A percentile compares a stretch with the other conserved stretches of the same genome.
phyloP scores from a whole-genome alignment of 1,140 invertebrate genomes.

The Plectrocnemia conspersa region DNA sequence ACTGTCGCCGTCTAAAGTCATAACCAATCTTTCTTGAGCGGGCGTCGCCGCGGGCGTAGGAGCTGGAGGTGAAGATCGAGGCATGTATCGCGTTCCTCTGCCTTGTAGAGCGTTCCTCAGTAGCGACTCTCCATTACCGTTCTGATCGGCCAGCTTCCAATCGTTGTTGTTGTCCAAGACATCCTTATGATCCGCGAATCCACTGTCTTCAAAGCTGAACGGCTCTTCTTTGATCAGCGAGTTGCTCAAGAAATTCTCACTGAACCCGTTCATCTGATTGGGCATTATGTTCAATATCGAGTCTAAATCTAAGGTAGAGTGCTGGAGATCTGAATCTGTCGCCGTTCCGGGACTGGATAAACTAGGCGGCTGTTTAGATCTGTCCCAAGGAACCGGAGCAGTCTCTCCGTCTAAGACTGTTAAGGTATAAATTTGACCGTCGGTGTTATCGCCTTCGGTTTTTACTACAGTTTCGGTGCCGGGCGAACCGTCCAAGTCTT shows the following conservation, averaged over 20 bases:
- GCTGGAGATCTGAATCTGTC: conserved; percentile 42
- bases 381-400: conserved; percentile 47
- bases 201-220: conserved; percentile 60
- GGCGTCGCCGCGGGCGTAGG: conserved; percentile 45
- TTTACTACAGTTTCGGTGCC: conserved; percentile 50
- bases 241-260: conserved; percentile 50
- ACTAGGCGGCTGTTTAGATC: conserved; percentile 53
- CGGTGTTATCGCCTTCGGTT: conserved; percentile 49
- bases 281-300: conserved; percentile 59
- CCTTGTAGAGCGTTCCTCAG: conserved; percentile 77
- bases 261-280: conserved; percentile 50
- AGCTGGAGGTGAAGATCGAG: conserved; percentile 43
- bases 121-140: conserved; percentile 65
- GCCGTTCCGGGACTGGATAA: conserved; percentile 56
- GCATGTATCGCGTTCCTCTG: conserved; percentile 58
- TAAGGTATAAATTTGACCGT: conserved; percentile 62
- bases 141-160: conserved; percentile 70
- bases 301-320: conserved; percentile 59
- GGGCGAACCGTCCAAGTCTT: conserved; percentile 48
- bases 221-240: conserved; percentile 55
- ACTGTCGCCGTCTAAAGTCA: conserved; percentile 38
- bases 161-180: conserved; percentile 68
- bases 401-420: conserved; percentile 62
- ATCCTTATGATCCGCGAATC: conserved; percentile 60
- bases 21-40: conserved; percentile 44